These are phyloP conservation scores for Scylla paramamosain DNA, from an alignment of 1,140 invertebrate species.

Conservation along the genomic window DNA sequence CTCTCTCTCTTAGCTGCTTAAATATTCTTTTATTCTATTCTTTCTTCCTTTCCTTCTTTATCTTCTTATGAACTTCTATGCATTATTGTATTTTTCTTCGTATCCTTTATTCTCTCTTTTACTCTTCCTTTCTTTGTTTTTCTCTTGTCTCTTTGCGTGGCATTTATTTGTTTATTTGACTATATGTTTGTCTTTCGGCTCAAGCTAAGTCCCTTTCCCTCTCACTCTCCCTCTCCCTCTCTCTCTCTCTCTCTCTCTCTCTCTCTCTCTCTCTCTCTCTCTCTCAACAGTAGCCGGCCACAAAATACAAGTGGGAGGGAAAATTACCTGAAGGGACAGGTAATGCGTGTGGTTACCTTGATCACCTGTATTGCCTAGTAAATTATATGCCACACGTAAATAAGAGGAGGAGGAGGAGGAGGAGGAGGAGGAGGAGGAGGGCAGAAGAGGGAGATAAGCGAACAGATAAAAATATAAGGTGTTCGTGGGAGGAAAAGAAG, in stretches of 20 bases:
- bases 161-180: no score
- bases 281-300: not conserved
- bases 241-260: not conserved
- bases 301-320: not conserved
- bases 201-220: no score
- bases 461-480: not conserved
- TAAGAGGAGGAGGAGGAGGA: not conserved
- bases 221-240: no score
- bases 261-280: constrained; percentile 26
- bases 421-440: not conserved
- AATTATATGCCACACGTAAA: not conserved
- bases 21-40: no score
- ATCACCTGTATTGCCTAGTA: not conserved
- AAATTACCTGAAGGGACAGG: not conserved
- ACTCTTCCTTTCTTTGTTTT: no score
- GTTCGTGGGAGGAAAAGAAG: not conserved
- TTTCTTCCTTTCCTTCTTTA: no score
- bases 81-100: no score
- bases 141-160: no score
- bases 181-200: no score
- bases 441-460: not conserved
- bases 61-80: no score
- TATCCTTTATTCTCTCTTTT: no score
- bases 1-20: no score
- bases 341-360: not conserved